phyloP scores from a whole-genome alignment of 2,888 invertebrate genomes.

The Drosophila fulvimacula region DNA sequence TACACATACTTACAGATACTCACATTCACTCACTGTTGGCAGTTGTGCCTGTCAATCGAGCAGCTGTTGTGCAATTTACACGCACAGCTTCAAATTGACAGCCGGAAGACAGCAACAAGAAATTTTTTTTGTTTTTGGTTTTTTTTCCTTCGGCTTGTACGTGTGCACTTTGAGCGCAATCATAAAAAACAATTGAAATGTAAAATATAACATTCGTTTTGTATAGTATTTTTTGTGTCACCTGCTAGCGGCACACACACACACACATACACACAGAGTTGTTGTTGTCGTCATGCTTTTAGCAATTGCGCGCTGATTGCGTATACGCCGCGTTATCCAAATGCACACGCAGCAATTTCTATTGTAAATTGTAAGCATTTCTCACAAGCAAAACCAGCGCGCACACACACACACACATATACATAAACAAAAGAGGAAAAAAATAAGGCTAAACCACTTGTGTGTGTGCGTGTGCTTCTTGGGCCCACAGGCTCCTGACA shows the following conservation, averaged over 20 bases:
- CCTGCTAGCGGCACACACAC: conserved; percentile 44
- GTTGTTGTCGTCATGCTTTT: conserved; percentile 60
- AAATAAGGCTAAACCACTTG: neutral
- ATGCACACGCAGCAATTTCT: conserved; percentile 74
- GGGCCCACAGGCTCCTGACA: conserved; percentile 61
- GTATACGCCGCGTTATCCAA: conserved; percentile 74
- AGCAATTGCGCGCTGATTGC: conserved; percentile 75
- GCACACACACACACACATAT: neutral
- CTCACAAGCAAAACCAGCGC: conserved; percentile 43
- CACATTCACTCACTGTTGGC: conserved; percentile 4
- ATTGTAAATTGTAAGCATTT: conserved; percentile 76
- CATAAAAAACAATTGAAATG: conserved; percentile 81
- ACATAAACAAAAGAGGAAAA: neutral
- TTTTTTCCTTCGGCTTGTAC: conserved; percentile 40
- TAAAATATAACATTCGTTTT: conserved; percentile 76
- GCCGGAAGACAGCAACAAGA: conserved; percentile 55
- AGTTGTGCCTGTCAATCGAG: conserved; percentile 65
- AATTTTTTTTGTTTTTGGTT: conserved; percentile 8
- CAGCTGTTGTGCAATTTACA: conserved; percentile 78
- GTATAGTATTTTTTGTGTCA: conserved; percentile 49
- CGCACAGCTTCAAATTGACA: conserved; percentile 77
- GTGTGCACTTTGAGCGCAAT: conserved; percentile 76
- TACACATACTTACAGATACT: neutral
- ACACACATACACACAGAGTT: conserved; percentile 9
- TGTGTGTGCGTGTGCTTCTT: conserved; percentile 32